Evolutionary conservation across 2,113 vertebrate species (phyloP).

Genomic region (Brienomyrus brachyistius): DNA sequence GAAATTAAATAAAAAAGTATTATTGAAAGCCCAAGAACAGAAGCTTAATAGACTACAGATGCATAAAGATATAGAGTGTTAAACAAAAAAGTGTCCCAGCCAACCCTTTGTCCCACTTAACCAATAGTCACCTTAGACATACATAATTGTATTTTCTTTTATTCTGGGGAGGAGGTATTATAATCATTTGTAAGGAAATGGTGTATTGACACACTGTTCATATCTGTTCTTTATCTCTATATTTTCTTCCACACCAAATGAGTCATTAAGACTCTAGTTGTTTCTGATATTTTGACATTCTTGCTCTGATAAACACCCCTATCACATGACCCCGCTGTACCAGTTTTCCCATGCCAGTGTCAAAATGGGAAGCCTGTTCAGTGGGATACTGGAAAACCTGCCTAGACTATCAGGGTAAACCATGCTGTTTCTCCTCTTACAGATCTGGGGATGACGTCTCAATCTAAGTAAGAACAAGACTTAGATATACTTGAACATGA

Average conservation of each 20-base stretch:
- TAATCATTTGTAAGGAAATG: not conserved
- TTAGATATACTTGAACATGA: not conserved
- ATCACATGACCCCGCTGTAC: not conserved
- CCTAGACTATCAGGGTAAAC: not conserved
- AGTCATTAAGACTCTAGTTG: not conserved
- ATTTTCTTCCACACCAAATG: not conserved
- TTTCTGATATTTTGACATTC: not conserved
- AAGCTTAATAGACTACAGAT: not conserved
- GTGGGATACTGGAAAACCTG: not conserved
- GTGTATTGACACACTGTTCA: not conserved
- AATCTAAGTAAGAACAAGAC: slow-evolving; percentile 72
- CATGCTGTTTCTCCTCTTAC: slow-evolving; percentile 34
- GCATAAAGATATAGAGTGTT: not conserved
- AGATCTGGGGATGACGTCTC: slow-evolving; percentile 79
- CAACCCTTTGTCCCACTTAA: not conserved
- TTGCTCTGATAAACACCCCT: not conserved
- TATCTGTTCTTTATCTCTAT: not conserved
- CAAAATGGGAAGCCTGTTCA: not conserved
- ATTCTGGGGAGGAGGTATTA: not conserved
- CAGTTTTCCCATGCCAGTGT: not conserved
- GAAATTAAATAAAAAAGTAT: not conserved
- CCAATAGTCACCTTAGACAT: not conserved
- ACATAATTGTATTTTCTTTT: not conserved
- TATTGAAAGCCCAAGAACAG: not conserved
- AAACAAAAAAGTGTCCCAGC: not conserved